These are phyloP conservation scores for Bombus impatiens DNA, from an alignment of 1,140 invertebrate species.

Conservation along the genomic window DNA sequence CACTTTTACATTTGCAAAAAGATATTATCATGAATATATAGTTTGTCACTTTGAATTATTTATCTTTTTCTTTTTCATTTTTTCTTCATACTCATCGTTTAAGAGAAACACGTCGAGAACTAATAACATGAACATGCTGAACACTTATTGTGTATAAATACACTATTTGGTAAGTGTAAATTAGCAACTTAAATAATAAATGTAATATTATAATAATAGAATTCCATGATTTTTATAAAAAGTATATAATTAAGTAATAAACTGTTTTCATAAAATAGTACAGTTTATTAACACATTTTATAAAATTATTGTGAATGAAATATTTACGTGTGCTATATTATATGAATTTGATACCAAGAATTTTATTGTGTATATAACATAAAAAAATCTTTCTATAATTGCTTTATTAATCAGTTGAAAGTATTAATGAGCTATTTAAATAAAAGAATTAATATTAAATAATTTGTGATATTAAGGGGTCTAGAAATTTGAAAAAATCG, in stretches of 20 bases:
- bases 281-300: constrained; percentile 33
- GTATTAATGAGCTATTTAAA: neutral
- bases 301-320: neutral
- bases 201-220: neutral
- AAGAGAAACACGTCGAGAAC: too few species aligned
- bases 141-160: too few species aligned
- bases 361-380: neutral
- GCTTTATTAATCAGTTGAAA: neutral
- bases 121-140: too few species aligned
- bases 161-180: too few species aligned
- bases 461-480: neutral
- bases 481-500: too few species aligned
- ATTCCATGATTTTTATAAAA: constrained; percentile 1
- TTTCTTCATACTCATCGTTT: too few species aligned
- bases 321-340: constrained; percentile 31
- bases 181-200: neutral
- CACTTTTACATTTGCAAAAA: too few species aligned
- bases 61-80: too few species aligned
- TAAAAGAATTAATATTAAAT: constrained; percentile 13
- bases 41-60: too few species aligned
- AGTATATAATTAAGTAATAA: neutral
- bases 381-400: neutral
- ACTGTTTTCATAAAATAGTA: constrained; percentile 1
- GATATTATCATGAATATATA: too few species aligned
- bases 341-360: constrained; percentile 27